phyloP scores from a whole-genome alignment of 2,113 vertebrate species.

The Edolisoma coerulescens region DNA sequence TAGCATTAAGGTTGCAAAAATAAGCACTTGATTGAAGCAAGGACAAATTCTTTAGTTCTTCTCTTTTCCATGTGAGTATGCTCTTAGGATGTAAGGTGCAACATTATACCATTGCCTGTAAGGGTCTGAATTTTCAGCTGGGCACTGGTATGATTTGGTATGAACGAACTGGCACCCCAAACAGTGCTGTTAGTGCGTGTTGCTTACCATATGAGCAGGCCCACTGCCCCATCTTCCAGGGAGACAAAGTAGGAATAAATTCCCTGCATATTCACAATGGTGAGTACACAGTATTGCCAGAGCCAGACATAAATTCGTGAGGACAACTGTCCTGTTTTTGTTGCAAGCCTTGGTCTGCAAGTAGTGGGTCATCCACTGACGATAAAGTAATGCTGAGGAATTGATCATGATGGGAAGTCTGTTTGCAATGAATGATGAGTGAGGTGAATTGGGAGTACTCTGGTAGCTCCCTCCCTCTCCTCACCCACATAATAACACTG shows the following conservation, averaged over 20 bases:
- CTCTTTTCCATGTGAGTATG: accelerated
- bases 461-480: not conserved
- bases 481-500: accelerated
- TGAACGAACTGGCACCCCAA: not conserved
- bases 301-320: not conserved
- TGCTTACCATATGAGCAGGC: not conserved
- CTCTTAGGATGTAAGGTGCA: not conserved
- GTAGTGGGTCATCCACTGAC: not conserved
- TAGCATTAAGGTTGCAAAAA: not conserved
- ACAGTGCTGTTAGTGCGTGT: not conserved
- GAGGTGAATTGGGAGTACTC: not conserved
- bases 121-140: not conserved
- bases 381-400: not conserved
- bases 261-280: accelerated
- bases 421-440: not conserved
- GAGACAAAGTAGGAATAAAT: not conserved
- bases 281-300: not conserved
- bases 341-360: not conserved
- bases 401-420: not conserved
- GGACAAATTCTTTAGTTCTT: not conserved
- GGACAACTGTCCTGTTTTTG: accelerated
- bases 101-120: not conserved
- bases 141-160: not conserved
- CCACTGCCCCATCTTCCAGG: not conserved
- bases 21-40: not conserved